A percentile compares a stretch with the other conserved stretches of the same genome.
Conservation (phyloP, 2,888 invertebrate genomes). For the Elmis aenea region DNA sequence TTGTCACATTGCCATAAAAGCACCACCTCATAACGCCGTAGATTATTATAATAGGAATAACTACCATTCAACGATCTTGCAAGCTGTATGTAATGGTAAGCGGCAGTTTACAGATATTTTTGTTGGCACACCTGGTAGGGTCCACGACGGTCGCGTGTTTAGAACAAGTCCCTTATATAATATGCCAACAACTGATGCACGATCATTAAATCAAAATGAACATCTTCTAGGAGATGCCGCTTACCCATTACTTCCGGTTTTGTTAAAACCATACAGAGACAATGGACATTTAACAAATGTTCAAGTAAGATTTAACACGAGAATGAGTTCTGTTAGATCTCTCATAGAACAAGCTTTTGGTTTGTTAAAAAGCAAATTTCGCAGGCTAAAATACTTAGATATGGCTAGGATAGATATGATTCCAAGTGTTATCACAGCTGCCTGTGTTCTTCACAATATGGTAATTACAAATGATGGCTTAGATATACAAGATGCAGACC, state of each 20-base stretch:
- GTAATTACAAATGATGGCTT: not conserved
- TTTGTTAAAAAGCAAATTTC: slow-evolving; percentile 9
- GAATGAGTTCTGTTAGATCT: slow-evolving; percentile 4
- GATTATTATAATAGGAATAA: slow-evolving; percentile 14
- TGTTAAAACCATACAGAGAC: slow-evolving; percentile 11
- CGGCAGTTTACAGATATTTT: too few species aligned
- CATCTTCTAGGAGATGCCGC: slow-evolving; percentile 18
- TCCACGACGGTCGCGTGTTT: too few species aligned
- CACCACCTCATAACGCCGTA: slow-evolving; percentile 7
- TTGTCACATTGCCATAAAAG: slow-evolving; percentile 12
- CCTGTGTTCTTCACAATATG: slow-evolving; percentile 3
- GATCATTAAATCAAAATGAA: slow-evolving; percentile 1
- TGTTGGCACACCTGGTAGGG: slow-evolving; percentile 12
- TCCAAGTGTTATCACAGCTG: too few species aligned
- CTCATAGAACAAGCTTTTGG: too few species aligned
- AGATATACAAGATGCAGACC: not conserved
- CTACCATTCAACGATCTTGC: slow-evolving; percentile 10
- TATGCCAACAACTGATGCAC: not conserved
- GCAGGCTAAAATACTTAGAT: too few species aligned
- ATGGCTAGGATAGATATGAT: too few species aligned
- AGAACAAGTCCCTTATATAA: too few species aligned
- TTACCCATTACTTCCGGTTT: slow-evolving; percentile 8
- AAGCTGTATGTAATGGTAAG: slow-evolving; percentile 7
- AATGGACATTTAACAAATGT: slow-evolving; percentile 11
- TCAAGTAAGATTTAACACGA: slow-evolving; percentile 7